Evolutionary conservation across 2,888 invertebrate genomes (phyloP), one percentile per base, ranked within the genome.

Genomic region (Poecilobothrus nobilitatus): DNA sequence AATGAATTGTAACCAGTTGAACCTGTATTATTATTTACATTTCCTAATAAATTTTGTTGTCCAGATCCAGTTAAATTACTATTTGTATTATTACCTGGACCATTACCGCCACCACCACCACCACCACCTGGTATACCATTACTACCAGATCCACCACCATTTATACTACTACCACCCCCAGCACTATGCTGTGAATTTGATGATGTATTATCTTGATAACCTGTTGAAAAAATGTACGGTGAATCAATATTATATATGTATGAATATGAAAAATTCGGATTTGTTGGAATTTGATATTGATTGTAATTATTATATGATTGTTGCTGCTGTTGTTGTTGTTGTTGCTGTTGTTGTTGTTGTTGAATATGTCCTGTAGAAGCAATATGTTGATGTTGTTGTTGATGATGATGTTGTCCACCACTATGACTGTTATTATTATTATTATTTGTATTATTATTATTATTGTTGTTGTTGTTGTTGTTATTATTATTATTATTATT

Each of bases 221-320:
- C 81, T 82, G 82, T 80, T 76, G 81, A 80, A 72, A 82, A 82
- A 78, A 82, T 79, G 77, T 82, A 86, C 76, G 83, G 84, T 74
- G 85, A 82, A 74, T 85, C 85, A 79, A 85, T 84, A 76, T 84
- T 83, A 74, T 84, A 83, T 76, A 84, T 82, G 74, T 81, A 81
- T 76, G 81, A 81, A 74, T 81, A 81, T 71, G 81, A 80, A 71
- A 80, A 81, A 73, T 80, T 81, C 71, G 80, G 78, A 73, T 82
- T 80, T 76, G 76, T 76, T 77, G 80, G 79, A 75, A 78, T 77
- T 68, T 74, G 76, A 73, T 77, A 75, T 71, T 77, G 77, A 75
- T 79, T 79, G 71, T 79, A 74, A 67, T 74, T 71, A 67, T 73
- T 78, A 68, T 76, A 78, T 65, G 78, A 80, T 33, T 78, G 76